Evolutionary conservation across 2,113 vertebrate species (phyloP).

Genomic region (Columba livia): DNA sequence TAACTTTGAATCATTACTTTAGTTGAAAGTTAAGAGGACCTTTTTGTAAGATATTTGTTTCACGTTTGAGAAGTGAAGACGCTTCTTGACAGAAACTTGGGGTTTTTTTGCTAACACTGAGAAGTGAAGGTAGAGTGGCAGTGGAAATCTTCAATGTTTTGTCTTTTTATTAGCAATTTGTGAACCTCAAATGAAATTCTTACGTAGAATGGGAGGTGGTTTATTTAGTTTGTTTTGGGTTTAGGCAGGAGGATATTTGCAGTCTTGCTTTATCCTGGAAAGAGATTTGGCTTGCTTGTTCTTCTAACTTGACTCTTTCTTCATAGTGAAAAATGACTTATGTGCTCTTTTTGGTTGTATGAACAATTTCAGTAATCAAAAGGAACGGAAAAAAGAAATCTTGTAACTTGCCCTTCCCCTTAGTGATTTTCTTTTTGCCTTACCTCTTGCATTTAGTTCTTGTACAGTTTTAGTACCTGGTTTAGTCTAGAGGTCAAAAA

Average conservation of each 20-base stretch:
- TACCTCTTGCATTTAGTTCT: background rate
- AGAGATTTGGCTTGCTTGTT: background rate
- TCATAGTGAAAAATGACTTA: background rate
- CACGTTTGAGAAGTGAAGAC: background rate
- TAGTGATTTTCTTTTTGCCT: background rate
- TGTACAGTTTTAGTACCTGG: accelerated
- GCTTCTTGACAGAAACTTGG: background rate
- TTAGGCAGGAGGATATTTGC: background rate
- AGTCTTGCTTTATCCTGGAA: background rate
- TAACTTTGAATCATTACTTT: background rate
- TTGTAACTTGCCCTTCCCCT: background rate
- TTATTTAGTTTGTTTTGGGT: background rate
- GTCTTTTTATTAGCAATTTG: background rate
- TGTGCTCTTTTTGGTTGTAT: background rate
- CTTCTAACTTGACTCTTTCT: background rate
- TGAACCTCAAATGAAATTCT: background rate
- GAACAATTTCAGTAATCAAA: background rate
- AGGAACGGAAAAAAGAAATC: background rate
- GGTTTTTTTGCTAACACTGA: background rate
- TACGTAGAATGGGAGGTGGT: background rate
- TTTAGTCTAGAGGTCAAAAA: background rate
- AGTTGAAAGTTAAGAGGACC: background rate
- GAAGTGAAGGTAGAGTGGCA: background rate
- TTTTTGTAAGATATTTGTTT: background rate
- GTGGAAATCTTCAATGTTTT: background rate